Evolutionary conservation across 2,113 vertebrate species (phyloP).

Genomic region (Gracilinanus agilis): DNA sequence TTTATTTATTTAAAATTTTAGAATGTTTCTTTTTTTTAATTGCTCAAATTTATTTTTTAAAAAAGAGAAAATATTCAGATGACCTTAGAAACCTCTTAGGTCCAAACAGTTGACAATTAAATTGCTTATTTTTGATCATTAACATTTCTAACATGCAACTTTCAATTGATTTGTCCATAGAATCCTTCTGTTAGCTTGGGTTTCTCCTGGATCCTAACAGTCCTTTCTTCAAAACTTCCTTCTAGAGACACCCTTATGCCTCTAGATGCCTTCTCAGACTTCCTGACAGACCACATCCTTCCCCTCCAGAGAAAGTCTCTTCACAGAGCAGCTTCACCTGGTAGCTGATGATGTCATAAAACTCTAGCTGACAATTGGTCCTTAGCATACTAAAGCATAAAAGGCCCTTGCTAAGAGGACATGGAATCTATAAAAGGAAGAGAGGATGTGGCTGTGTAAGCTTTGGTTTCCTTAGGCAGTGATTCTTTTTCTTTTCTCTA

Average conservation of each 20-base stretch:
- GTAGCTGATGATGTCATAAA: background rate
- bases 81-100: background rate
- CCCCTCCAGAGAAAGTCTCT: background rate
- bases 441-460: background rate
- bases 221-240: background rate
- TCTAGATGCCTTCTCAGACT: background rate
- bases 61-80: background rate
- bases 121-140: background rate
- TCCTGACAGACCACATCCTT: background rate
- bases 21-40: background rate
- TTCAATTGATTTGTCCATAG: background rate
- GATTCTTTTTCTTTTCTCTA: background rate
- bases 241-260: background rate
- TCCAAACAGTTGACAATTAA: background rate
- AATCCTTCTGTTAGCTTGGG: background rate
- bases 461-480: background rate
- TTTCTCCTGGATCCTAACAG: background rate
- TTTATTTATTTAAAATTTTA: too few relatives aligned
- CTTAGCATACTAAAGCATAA: background rate
- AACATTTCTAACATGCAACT: background rate
- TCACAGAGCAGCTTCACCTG: background rate
- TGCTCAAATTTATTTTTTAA: too few relatives aligned
- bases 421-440: background rate
- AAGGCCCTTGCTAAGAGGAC: background rate
- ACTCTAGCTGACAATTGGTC: background rate